Evolutionary conservation across 2,888 invertebrate genomes (phyloP).

Genomic region (Drosophila macrothrix): DNA sequence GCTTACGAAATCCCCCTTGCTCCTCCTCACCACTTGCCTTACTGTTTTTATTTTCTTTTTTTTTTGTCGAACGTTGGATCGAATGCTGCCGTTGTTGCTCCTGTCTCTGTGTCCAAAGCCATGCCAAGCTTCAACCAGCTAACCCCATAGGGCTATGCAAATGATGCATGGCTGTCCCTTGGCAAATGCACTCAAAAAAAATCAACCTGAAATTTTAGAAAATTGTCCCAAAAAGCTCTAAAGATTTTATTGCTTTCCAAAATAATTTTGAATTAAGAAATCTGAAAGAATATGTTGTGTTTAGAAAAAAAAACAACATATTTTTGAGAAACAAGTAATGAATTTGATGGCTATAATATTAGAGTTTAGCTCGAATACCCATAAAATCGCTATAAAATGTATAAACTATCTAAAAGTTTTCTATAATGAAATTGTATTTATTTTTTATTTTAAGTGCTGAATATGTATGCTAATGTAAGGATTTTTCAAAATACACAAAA

Average conservation of each 20-base stretch:
- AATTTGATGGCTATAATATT: no score
- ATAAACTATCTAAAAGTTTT: neutral
- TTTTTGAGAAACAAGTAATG: no score
- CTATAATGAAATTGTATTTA: no score
- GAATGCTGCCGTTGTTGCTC: conserved; percentile 50
- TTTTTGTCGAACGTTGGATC: conserved; percentile 53
- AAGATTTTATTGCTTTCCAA: neutral
- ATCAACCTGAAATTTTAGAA: neutral
- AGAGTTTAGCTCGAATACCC: neutral
- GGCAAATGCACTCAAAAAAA: conserved; percentile 4
- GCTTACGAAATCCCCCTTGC: conserved; percentile 36
- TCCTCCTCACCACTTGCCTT: conserved; percentile 56
- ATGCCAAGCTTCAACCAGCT: conserved; percentile 27
- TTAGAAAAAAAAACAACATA: no score
- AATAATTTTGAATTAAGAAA: neutral
- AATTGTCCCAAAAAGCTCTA: neutral
- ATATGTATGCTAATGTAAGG: no score
- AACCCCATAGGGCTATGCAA: conserved; percentile 58
- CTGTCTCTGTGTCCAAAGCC: conserved; percentile 31
- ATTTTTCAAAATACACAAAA: no score
- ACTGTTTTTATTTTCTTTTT: conserved; percentile 25
- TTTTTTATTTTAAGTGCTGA: no score
- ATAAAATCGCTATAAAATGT: neutral
- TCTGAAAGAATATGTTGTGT: no score
- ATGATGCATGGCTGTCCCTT: conserved; percentile 56